Percentiles rank a stretch among this genome's conserved stretches.
Evolutionary conservation across 2,113 vertebrate species (phyloP).

Genomic region (Oryzias melastigma): DNA sequence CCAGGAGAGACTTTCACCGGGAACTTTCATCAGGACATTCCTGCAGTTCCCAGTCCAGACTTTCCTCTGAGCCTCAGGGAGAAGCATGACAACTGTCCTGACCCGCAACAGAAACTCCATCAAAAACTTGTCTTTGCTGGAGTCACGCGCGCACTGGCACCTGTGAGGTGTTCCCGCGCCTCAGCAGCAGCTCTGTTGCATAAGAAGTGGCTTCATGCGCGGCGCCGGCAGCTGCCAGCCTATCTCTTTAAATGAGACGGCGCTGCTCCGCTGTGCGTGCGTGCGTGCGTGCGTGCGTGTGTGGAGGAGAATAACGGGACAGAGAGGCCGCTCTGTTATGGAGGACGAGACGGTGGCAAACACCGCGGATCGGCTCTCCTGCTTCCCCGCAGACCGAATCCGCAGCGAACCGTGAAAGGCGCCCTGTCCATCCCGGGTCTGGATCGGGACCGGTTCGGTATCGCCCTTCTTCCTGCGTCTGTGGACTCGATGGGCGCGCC

Average conservation of each 20-base stretch:
- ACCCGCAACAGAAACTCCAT: no score
- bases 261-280: constrained; percentile 37
- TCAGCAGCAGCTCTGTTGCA: constrained; percentile 51
- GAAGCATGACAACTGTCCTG: no score
- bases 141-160: not conserved
- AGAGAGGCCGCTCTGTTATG: constrained; percentile 58
- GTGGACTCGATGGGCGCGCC: constrained; percentile 52
- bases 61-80: no score
- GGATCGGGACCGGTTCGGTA: not conserved
- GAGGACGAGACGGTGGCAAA: constrained; percentile 45
- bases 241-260: constrained; percentile 70
- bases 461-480: constrained; percentile 4
- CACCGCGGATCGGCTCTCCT: constrained; percentile 3
- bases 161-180: not conserved
- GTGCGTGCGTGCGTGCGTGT: constrained; percentile 27
- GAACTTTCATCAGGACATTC: no score
- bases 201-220: constrained; percentile 49
- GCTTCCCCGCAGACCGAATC: not conserved
- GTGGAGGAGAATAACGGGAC: constrained; percentile 53
- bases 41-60: no score
- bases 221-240: constrained; percentile 42
- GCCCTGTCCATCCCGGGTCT: not conserved
- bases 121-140: not conserved
- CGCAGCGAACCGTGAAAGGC: not conserved
- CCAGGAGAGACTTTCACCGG: no score